Conservation (phyloP, 2,113 vertebrate genomes). For the Nettapus auritus region DNA sequence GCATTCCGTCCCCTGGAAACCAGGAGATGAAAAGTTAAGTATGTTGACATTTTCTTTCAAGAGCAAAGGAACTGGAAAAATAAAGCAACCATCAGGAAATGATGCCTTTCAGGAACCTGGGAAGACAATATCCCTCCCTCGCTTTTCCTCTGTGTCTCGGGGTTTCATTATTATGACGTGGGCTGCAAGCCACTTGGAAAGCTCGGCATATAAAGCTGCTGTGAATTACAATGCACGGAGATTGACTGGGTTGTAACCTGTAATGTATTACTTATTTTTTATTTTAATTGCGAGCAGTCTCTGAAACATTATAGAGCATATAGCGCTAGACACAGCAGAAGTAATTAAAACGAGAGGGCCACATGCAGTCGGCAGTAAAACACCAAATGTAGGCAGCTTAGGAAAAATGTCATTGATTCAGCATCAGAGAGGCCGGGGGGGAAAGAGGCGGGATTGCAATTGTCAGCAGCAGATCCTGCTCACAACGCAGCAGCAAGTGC, state of each 20-base stretch:
- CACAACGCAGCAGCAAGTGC: not conserved
- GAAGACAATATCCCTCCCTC: not conserved
- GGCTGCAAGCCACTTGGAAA: constrained; percentile 34
- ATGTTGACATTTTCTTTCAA: not conserved
- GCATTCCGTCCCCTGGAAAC: not conserved
- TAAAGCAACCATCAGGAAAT: not conserved
- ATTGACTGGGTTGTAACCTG: constrained; percentile 64
- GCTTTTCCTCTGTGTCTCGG: not conserved
- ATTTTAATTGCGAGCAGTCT: constrained; percentile 77
- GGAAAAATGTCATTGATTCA: constrained; percentile 73
- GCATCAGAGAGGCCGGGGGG: not conserved
- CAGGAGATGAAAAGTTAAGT: not conserved
- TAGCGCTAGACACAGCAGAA: constrained; percentile 74
- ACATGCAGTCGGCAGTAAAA: constrained; percentile 69
- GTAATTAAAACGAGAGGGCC: constrained; percentile 77
- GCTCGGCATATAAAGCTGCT: constrained; percentile 1
- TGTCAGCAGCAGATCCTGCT: not conserved
- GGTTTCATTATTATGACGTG: accelerated
- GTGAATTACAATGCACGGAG: not conserved
- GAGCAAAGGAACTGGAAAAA: not conserved
- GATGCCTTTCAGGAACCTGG: not conserved
- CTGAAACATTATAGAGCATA: constrained; percentile 73
- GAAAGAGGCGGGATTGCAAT: not conserved
- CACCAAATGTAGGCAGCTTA: constrained; percentile 70
- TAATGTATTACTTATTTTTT: constrained; percentile 72